A percentile compares a stretch with the other conserved stretches of the same genome.
phyloP scores from a whole-genome alignment of 1,140 invertebrate genomes.

The Augochlora pura region DNA sequence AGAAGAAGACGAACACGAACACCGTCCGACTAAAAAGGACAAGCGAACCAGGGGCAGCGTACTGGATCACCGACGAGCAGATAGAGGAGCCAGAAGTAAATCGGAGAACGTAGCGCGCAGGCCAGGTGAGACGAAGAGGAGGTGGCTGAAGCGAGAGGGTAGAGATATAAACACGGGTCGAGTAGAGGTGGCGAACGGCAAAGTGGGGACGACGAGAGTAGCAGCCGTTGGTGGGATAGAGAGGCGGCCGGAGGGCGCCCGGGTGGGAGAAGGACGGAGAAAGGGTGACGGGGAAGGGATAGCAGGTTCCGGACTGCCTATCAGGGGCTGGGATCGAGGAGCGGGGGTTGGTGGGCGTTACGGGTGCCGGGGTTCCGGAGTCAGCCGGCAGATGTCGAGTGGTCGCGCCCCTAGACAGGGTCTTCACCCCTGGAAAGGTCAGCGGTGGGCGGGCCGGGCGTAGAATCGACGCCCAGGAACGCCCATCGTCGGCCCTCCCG shows the following conservation, averaged over 20 bases:
- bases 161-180: conserved; percentile 49
- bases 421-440: conserved; percentile 35
- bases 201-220: conserved; percentile 5
- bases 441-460: conserved; percentile 49
- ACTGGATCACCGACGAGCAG: conserved; percentile 52
- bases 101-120: conserved; percentile 37
- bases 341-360: conserved; percentile 45
- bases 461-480: conserved; percentile 68
- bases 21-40: conserved; percentile 35
- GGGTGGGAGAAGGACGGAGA: not conserved
- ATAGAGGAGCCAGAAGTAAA: conserved; percentile 53
- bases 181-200: not conserved
- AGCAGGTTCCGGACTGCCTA: conserved; percentile 15
- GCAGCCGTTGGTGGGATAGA: conserved; percentile 1
- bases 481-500: conserved; percentile 75
- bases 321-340: conserved; percentile 6
- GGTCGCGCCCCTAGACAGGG: conserved; percentile 31
- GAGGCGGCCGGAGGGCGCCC: not conserved
- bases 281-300: not conserved
- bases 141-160: conserved; percentile 19
- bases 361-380: conserved; percentile 27
- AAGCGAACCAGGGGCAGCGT: conserved; percentile 37
- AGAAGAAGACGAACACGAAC: conserved; percentile 26
- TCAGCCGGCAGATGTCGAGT: conserved; percentile 55
- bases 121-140: conserved; percentile 37